Base-by-base conservation (phyloP, 2,113 vertebrate genomes). In the Malurus alboscapulatus region DNA sequence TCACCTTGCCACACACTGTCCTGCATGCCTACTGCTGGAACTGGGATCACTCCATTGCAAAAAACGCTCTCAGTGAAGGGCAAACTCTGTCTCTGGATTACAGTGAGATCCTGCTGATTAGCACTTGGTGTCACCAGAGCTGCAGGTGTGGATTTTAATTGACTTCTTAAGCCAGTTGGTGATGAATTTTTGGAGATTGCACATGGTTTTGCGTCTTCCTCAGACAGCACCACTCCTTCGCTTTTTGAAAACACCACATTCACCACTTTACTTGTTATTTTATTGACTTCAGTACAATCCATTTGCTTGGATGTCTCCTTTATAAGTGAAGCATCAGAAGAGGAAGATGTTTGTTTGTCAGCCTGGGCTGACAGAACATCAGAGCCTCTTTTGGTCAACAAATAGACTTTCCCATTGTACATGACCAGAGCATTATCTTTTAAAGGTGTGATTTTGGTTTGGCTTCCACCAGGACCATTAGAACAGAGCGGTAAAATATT, bases 391-490 rank as follows among this genome's bases (percentile, higher is more conserved):
- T 97, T 98, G 84, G 98, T 96, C 93, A 99, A 95, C 27, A 98
- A 94, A 95, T 98, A 99, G 54, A 99, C 87, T 58, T 98, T 99
- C 53, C 98, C 98, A 38, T 98, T 98, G 96, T 95, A 99, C 97
- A 98, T 97, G 68, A 99, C 97, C 75, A 98, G 93, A 54, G 98
- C 97, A 32, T 98, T 98, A 58, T 98, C 98, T 83, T 98, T 98
- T 58, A 97, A 80, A 57, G 97, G 82, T 11, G 91, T 94, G 40
- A 95, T 88, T 92, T 97, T 97, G 42, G 93, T 76, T 15, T 91
- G 97, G 88, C 81, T 94, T 59, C 85, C 92, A 72, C 69, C 61
- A 66, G 93, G 17, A 69, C 65, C 11, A 44, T 68, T 40, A 30
- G 90, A 94, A 95, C 48, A 95, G 45, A 78, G 54, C 1, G 96